A percentile compares a stretch with the other conserved stretches of the same genome.
Evolutionary conservation across 2,113 vertebrate genomes (phyloP).

Genomic region (Sapayoa aenigma): DNA sequence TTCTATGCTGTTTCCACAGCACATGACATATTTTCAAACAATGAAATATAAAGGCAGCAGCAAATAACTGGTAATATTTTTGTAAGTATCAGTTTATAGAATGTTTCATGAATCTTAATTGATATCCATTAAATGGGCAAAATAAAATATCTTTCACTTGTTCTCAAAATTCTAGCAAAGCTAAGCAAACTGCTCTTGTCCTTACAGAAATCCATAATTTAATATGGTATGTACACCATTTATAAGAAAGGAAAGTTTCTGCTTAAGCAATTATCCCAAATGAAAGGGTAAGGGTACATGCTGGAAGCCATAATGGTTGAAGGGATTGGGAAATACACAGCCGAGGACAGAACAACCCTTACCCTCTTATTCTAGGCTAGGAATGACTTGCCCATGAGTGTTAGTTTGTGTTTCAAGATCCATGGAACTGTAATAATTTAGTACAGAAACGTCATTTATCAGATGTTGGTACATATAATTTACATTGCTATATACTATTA

Average conservation of each 20-base stretch:
- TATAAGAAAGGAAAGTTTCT: background rate
- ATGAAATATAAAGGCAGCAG: background rate
- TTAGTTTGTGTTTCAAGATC: slow-evolving; percentile 62
- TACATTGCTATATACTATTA: slow-evolving; percentile 55
- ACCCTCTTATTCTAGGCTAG: slow-evolving; percentile 59
- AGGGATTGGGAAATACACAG: slow-evolving; percentile 17
- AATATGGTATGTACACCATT: background rate
- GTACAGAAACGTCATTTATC: slow-evolving; percentile 51
- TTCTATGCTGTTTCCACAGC: background rate
- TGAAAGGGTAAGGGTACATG: slow-evolving; percentile 48
- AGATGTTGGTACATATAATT: slow-evolving; percentile 24
- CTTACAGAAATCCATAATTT: background rate
- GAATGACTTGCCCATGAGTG: slow-evolving; percentile 58
- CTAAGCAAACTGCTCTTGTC: background rate
- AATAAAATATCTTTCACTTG: background rate
- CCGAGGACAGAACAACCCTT: slow-evolving; percentile 61
- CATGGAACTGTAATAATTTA: slow-evolving; percentile 61
- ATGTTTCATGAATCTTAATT: slow-evolving; percentile 38
- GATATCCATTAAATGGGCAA: slow-evolving; percentile 28
- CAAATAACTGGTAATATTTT: background rate
- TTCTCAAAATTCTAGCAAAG: background rate
- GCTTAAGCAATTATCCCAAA: slow-evolving; percentile 24
- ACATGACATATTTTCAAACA: background rate
- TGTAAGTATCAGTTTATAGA: background rate
- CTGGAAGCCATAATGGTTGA: slow-evolving; percentile 30